Evolutionary conservation across 2,797 vertebrate species (phyloP), one percentile per base, ranked within the genome.

Genomic region (Centroberyx gerrardi): DNA sequence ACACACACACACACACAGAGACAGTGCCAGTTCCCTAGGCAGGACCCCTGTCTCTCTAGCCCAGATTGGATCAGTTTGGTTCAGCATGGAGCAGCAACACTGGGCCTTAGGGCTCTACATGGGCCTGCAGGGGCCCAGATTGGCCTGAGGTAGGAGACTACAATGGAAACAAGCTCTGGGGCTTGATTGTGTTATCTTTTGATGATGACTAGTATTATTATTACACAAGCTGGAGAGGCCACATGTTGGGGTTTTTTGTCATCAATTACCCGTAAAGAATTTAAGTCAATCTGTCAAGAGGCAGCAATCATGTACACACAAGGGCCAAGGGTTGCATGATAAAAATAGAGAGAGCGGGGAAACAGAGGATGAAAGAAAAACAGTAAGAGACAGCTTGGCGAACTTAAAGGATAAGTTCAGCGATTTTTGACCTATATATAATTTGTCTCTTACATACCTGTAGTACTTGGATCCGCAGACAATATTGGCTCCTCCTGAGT

Each of bases 21-120:
- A 80, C 87, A 64, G 73, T 95, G 94, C 94, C 94, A 95, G 93
- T 86, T 94, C 93, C 92, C 92, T 92, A 93, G 93, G 92, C 94
- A 89, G 92, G 93, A 94, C 91, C 91, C 86, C 90, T 90, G 90
- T 89, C 90, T 89, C 88, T 78, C 84, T 90, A 68, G 87, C 88
- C 85, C 91, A 93, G 91, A 93, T 92, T 90, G 88, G 85, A 91
- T 85, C 87, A 84, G 81, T 87, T 81, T 84, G 88, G 88, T 92
- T 92, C 88, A 84, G 88, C 74, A 59, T 88, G 87, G 88, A 90
- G 86, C 88, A 64, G 86, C 78, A 90, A 90, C 91, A 90, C 87
- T 77, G 82, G 90, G 91, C 92, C 92, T 80, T 42, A 49, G 90
- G 92, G 88, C 85, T 84, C 90, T 78, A 92, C 90, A 88, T 51